A percentile compares a stretch with the other conserved stretches of the same genome.
These are phyloP conservation scores for Carassius auratus DNA, from an alignment of 2,113 vertebrate species.

Conservation along the genomic window DNA sequence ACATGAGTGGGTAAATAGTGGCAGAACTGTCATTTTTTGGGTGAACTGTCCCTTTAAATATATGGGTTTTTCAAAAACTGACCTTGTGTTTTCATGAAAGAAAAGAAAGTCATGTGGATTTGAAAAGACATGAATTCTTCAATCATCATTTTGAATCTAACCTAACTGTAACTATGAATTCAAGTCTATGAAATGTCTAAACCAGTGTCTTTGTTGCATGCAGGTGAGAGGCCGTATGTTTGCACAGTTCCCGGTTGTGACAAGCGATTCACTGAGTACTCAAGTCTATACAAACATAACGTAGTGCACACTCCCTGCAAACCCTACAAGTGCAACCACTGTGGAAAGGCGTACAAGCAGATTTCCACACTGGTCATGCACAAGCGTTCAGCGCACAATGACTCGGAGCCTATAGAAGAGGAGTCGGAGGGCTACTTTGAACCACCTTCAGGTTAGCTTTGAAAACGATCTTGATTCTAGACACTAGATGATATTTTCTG, in stretches of 20 bases:
- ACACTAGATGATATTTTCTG: neutral
- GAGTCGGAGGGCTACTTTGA: conserved; percentile 95
- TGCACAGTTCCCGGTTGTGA: conserved; percentile 97
- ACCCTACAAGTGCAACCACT: conserved; percentile 98
- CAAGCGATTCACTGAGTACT: conserved; percentile 98
- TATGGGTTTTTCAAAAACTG: too few species aligned
- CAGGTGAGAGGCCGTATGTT: conserved; percentile 97
- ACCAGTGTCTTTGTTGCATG: neutral
- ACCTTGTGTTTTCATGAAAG: too few species aligned
- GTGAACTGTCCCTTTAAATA: too few species aligned
- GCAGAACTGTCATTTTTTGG: too few species aligned
- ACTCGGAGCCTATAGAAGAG: conserved; percentile 96
- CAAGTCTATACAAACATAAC: conserved; percentile 97
- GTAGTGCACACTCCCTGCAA: conserved; percentile 98
- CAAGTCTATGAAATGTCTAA: neutral
- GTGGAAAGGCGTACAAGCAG: conserved; percentile 98
- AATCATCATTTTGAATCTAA: neutral
- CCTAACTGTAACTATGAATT: neutral
- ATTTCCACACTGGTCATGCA: conserved; percentile 97
- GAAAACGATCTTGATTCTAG: neutral
- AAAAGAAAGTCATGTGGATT: too few species aligned
- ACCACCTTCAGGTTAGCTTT: conserved; percentile 82
- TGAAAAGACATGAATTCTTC: neutral
- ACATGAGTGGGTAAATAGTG: too few species aligned
- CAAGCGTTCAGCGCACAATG: conserved; percentile 93